These are phyloP conservation scores for Agrochola lota DNA, from an alignment of 2,888 invertebrate genomes.

Conservation along the genomic window DNA sequence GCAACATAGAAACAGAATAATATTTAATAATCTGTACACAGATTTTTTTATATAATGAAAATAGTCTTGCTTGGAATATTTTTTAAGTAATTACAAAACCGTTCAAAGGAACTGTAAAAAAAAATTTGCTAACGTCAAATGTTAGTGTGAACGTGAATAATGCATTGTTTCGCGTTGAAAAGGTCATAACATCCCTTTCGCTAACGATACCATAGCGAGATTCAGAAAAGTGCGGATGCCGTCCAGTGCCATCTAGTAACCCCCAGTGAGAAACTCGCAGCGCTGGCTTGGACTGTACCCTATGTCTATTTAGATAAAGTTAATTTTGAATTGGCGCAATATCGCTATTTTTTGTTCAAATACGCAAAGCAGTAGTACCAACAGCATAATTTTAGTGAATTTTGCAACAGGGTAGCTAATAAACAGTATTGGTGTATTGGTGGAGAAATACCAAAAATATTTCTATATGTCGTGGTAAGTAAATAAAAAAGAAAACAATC, in stretches of 20 bases:
- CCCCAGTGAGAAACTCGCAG: background rate
- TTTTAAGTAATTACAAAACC: background rate
- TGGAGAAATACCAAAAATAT: background rate
- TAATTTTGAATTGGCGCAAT: background rate
- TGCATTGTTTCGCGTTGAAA: background rate
- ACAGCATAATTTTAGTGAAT: background rate
- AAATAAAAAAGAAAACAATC: background rate
- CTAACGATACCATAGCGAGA: background rate
- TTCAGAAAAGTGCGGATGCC: background rate
- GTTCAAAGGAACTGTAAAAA: background rate
- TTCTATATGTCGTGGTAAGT: background rate
- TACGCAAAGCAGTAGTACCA: background rate
- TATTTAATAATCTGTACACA: background rate
- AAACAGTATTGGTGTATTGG: no score
- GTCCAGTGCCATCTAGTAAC: constrained; percentile 2
- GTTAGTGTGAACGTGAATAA: background rate
- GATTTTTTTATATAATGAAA: background rate
- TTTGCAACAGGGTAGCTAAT: background rate
- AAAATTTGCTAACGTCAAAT: background rate
- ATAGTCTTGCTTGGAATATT: background rate
- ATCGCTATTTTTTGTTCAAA: no score
- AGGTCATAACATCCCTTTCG: background rate
- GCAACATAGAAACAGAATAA: background rate
- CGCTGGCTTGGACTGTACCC: background rate
- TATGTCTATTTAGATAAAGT: background rate